Base-by-base conservation (phyloP, 1,140 invertebrate species). In the Xylocopa sonorina region DNA sequence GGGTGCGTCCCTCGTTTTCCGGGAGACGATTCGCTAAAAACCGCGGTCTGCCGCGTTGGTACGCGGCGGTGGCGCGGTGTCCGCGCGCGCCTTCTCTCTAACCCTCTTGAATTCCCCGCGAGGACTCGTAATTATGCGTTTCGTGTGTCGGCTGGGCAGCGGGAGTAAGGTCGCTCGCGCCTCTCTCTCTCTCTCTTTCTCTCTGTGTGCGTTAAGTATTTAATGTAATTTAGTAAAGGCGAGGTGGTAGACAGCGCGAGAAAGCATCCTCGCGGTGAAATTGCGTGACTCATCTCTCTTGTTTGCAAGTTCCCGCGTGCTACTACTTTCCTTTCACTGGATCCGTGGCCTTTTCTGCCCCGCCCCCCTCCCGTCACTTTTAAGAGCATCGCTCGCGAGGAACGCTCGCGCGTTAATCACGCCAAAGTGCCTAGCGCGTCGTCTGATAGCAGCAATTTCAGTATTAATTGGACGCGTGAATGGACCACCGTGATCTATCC, bases 21-120 rank as follows among this genome's bases (percentile, higher is more conserved):
- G 24, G 12, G 18, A 64, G 51, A 74, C n/a, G 55, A 74, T 80
- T 74, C 32, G 53, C 74, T 75, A 60, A 85, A 86, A 86, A 86
- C 66, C 75, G 46, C 68, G 32, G 46, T 41, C 66, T 38, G 34
- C 50, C 64, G 32, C 29, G 32, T 53, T 16, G 12, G 34, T n/a
- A n/a, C n/a, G n/a, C n/a, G 58, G 32, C 58, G 32, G 32, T 60
- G 21, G 16, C 57, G 18, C 29, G 21, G 21, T 21, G n/a, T 38
- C 58, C 21, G 58, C 34, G 58, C 34, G 58, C 38, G 12, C 43
- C 41, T 32, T n/a, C 29, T 12, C 63, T 34, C 46, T 21, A 48
- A 46, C 57, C 46, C 68, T 46, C 75, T 81, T 73, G n/a, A 68
- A 80, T 84, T 71, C 67, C 32, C 48, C 51, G 48, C 51, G 32